Percentiles rank a stretch among this genome's conserved stretches.
Evolutionary conservation across 2,113 vertebrate species (phyloP).

Genomic region (Phycodurus eques): DNA sequence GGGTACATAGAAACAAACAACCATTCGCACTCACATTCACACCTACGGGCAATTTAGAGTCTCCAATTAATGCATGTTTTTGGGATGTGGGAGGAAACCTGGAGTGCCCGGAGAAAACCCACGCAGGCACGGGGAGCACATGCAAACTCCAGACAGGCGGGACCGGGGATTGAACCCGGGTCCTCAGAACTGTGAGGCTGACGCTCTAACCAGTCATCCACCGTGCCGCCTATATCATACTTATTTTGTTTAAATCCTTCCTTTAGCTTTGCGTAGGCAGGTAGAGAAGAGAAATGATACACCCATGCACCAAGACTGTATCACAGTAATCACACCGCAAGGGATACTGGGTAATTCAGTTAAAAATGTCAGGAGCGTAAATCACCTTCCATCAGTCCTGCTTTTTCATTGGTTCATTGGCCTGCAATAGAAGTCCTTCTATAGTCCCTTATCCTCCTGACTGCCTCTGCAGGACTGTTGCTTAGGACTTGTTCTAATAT

Average conservation of each 20-base stretch:
- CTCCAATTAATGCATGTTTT: too few species aligned
- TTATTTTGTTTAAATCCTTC: slow-evolving; percentile 26
- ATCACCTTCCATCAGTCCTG: slow-evolving; percentile 76
- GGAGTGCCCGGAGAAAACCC: too few species aligned
- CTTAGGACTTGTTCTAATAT: slow-evolving; percentile 14
- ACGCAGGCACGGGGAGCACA: too few species aligned
- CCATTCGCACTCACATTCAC: too few species aligned
- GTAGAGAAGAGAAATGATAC: slow-evolving; percentile 29
- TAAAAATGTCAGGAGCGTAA: slow-evolving; percentile 80
- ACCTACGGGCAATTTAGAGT: too few species aligned
- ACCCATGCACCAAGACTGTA: slow-evolving; percentile 54
- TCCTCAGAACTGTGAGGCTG: too few species aligned
- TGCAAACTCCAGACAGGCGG: too few species aligned
- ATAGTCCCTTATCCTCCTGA: slow-evolving; percentile 35
- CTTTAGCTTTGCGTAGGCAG: slow-evolving; percentile 26
- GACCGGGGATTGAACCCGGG: too few species aligned
- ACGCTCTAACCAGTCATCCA: too few species aligned
- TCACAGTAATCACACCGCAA: slow-evolving; percentile 73
- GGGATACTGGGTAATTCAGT: slow-evolving; percentile 76
- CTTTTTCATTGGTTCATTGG: slow-evolving; percentile 63
- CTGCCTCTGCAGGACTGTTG: slow-evolving; percentile 30
- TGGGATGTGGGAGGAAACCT: too few species aligned
- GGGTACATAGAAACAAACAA: too few species aligned
- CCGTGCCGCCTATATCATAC: slow-evolving; percentile 26
- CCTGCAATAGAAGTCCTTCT: slow-evolving; percentile 33